Evolutionary conservation across 92 coral and sea anemone species (phyloP).

Genomic region (Virgularia gustaviana): DNA sequence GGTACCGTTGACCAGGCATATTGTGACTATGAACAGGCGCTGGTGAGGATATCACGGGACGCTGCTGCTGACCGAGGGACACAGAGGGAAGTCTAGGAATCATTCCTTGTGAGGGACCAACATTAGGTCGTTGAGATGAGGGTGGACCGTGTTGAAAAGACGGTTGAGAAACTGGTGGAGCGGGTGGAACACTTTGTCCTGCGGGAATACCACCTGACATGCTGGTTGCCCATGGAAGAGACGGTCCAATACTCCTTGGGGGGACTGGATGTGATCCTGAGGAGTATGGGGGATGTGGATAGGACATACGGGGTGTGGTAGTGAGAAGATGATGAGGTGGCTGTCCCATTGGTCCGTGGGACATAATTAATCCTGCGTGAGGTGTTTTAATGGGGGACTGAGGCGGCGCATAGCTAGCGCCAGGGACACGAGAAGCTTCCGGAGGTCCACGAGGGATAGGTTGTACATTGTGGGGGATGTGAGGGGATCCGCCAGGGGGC

Average conservation of each 20-base stretch:
- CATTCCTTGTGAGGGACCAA: slow-evolving; percentile 38
- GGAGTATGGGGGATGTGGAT: slow-evolving; percentile 51
- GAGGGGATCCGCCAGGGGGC: slow-evolving; percentile 34
- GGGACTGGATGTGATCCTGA: slow-evolving; percentile 26
- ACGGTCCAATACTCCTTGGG: slow-evolving; percentile 40
- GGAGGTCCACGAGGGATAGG: slow-evolving; percentile 18
- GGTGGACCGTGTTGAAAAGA: slow-evolving; percentile 9
- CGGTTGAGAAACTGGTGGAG: background rate
- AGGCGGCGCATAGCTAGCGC: slow-evolving; percentile 9
- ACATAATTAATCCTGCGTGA: slow-evolving; percentile 13
- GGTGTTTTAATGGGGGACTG: slow-evolving; percentile 49
- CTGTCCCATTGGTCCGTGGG: slow-evolving; percentile 22
- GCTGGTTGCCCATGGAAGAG: slow-evolving; percentile 32
- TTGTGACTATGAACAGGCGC: background rate
- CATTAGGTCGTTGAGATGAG: slow-evolving; percentile 4
- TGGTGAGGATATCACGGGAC: background rate
- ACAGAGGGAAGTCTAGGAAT: slow-evolving; percentile 16
- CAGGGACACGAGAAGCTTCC: slow-evolving; percentile 16
- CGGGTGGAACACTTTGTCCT: slow-evolving; percentile 26
- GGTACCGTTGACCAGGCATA: background rate
- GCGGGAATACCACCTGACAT: slow-evolving; percentile 31
- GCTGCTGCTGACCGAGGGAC: slow-evolving; percentile 5
- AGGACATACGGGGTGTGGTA: slow-evolving; percentile 41
- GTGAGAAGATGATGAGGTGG: slow-evolving; percentile 27
- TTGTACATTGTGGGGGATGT: slow-evolving; percentile 9